These are phyloP conservation scores for Proales similis DNA, from an alignment of 1,140 invertebrate species.

Conservation along the genomic window DNA sequence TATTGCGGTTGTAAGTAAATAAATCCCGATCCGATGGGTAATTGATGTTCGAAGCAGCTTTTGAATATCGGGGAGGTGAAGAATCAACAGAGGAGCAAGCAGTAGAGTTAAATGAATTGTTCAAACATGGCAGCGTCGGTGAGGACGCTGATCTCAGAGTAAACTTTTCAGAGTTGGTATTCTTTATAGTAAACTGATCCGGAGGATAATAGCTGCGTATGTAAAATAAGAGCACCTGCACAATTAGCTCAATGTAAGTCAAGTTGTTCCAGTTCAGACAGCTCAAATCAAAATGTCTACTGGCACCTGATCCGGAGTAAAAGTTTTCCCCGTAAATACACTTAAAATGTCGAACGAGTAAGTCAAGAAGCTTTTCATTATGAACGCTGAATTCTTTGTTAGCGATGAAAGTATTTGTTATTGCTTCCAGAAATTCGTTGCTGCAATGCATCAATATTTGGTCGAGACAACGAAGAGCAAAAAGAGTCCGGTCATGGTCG, in stretches of 20 bases:
- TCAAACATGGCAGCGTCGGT: no score
- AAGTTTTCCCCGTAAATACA: conserved; percentile 30
- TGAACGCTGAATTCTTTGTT: conserved; percentile 2
- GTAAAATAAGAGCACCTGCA: conserved; percentile 4
- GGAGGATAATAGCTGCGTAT: conserved; percentile 27
- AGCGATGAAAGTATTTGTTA: neutral
- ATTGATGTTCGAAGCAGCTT: no score
- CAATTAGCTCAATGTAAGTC: conserved; percentile 20
- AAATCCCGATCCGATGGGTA: no score
- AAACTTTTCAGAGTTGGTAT: no score
- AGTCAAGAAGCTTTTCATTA: conserved; percentile 8
- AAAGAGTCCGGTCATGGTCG: conserved; percentile 15
- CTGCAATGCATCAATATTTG: neutral
- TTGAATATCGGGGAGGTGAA: no score
- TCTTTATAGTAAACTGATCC: conserved; percentile 11
- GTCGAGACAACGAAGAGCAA: conserved; percentile 1
- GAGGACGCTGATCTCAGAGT: no score
- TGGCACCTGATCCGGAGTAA: neutral
- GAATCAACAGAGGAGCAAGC: no score
- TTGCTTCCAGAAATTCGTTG: neutral
- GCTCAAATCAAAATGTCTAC: neutral
- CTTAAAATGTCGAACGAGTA: conserved; percentile 12
- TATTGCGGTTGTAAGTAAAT: no score
- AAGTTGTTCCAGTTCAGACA: neutral
- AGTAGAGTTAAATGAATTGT: no score